These are phyloP conservation scores for Heteronetta atricapilla DNA, from an alignment of 2,113 vertebrate genomes.

Conservation along the genomic window DNA sequence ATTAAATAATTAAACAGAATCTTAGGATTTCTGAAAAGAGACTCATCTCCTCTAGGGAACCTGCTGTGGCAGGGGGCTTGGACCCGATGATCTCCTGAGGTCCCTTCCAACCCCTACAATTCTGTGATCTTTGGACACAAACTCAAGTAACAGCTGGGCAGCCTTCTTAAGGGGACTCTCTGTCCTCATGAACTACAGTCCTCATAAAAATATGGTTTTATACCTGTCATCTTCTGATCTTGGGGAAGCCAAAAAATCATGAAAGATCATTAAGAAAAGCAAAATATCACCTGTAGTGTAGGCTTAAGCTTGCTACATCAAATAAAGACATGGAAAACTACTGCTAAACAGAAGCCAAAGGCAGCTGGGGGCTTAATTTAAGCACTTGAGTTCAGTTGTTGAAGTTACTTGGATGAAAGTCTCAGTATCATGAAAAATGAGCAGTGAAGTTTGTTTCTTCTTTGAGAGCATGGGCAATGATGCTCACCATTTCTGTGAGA, in stretches of 20 bases:
- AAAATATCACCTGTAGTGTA: background rate
- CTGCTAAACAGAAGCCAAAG: constrained; percentile 17
- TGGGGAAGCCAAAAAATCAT: background rate
- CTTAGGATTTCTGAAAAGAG: background rate
- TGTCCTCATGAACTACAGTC: background rate
- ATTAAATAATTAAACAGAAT: background rate
- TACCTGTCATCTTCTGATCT: background rate
- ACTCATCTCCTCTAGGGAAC: too few species aligned
- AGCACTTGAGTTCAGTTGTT: background rate
- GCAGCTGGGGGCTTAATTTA: background rate
- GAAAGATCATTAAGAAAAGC: background rate
- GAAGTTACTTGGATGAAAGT: background rate
- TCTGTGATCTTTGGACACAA: background rate
- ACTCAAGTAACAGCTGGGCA: background rate
- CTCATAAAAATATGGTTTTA: background rate
- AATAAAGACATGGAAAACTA: constrained; percentile 23
- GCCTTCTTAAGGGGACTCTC: background rate
- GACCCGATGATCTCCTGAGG: too few species aligned
- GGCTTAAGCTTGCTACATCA: background rate
- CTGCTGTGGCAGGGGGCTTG: too few species aligned
- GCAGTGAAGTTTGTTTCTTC: background rate
- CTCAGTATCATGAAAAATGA: constrained; percentile 22
- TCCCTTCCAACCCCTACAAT: too few species aligned
- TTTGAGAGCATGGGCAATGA: background rate
- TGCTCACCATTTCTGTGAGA: constrained; percentile 14